Percentiles rank a stretch among this genome's conserved stretches.
Evolutionary conservation across 2,797 vertebrate genomes (phyloP).

Genomic region (Tokudaia muenninki): DNA sequence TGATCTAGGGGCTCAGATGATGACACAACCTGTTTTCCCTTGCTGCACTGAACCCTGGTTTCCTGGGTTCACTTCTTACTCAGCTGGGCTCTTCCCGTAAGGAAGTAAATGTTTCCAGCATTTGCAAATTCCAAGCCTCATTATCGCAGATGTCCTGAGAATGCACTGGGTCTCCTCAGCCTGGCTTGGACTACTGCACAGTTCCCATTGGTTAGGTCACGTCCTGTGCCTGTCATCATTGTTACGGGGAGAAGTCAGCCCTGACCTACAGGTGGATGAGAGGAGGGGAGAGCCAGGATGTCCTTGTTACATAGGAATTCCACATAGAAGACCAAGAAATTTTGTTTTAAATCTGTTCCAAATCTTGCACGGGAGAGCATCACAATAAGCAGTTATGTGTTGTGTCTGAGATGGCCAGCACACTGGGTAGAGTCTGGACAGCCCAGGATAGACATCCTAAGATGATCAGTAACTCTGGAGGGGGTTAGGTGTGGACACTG

Average conservation of each 20-base stretch:
- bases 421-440: not conserved
- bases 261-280: not conserved
- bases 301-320: not conserved
- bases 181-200: not conserved
- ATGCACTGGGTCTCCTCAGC: not conserved
- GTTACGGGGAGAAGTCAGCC: not conserved
- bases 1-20: constrained; percentile 24
- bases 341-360: not conserved
- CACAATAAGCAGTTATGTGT: not conserved
- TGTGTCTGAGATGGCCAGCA: not conserved
- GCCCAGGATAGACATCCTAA: not conserved
- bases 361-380: not conserved
- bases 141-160: not conserved
- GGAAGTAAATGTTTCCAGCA: not conserved
- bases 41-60: not conserved
- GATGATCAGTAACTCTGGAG: not conserved
- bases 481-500: not conserved
- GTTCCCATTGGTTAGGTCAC: not conserved
- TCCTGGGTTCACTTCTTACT: not conserved
- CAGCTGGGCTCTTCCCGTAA: not conserved
- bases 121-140: not conserved
- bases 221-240: not conserved
- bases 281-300: not conserved
- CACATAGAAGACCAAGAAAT: not conserved
- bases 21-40: not conserved